phyloP scores from a whole-genome alignment of 2,888 invertebrate species.

The Mythimna pallens region DNA sequence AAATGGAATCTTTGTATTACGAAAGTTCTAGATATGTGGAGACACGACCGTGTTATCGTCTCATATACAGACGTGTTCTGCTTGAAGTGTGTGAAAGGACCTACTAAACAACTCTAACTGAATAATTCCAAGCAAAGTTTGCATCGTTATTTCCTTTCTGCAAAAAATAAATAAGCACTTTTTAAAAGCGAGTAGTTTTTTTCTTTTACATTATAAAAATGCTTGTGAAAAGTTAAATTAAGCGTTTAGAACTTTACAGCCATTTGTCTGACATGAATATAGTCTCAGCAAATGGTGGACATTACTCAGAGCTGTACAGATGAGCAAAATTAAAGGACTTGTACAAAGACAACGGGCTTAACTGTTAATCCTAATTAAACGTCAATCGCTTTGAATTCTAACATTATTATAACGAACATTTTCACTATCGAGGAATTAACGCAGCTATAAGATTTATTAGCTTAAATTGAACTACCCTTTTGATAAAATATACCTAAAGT shows the following conservation, averaged over 20 bases:
- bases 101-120: background rate
- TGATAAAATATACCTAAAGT: background rate
- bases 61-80: background rate
- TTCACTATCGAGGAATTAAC: background rate
- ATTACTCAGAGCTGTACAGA: conserved; percentile 31
- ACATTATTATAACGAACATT: background rate
- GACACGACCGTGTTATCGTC: background rate
- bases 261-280: conserved; percentile 38
- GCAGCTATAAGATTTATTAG: background rate
- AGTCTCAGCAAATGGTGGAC: conserved; percentile 40
- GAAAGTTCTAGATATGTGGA: conserved; percentile 20
- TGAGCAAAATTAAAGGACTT: conserved; percentile 32
- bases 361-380: conserved; percentile 24
- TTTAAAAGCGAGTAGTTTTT: background rate
- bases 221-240: conserved; percentile 31
- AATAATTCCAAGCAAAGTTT: background rate
- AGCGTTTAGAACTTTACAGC: conserved; percentile 29
- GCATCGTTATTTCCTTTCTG: background rate
- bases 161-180: background rate
- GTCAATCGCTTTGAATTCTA: conserved; percentile 24
- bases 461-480: conserved; percentile 1
- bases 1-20: conserved; percentile 40
- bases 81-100: background rate
- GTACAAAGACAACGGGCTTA: conserved; percentile 9
- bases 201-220: conserved; percentile 1